A percentile compares a stretch with the other conserved stretches of the same genome.
Conservation (phyloP, 2,888 invertebrate genomes). For the Lasioglossum figueresi region DNA sequence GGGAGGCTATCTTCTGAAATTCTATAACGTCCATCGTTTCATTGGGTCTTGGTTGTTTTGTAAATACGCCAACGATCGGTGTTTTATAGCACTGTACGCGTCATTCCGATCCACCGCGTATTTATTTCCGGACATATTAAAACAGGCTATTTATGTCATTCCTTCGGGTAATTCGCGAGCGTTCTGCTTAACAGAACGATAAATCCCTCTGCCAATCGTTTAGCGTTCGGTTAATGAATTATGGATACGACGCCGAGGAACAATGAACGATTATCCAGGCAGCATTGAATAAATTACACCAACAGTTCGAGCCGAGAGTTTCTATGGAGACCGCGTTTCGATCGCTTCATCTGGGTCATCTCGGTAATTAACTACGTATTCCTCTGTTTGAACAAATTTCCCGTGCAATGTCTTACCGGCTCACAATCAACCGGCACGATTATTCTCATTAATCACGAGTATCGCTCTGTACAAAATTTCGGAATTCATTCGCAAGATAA, state of each 20-base stretch:
- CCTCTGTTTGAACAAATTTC: not conserved
- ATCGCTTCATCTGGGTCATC: not conserved
- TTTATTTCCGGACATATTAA: conserved; percentile 1
- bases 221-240: conserved; percentile 56
- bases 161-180: conserved; percentile 30
- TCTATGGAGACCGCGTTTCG: conserved; percentile 23
- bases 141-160: not conserved
- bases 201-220: conserved; percentile 49
- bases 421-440: not conserved
- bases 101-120: not conserved
- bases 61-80: not conserved
- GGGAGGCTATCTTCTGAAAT: not conserved
- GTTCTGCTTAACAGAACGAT: conserved; percentile 40
- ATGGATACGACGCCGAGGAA: conserved; percentile 52
- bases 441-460: not conserved
- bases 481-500: not conserved
- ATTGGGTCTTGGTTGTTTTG: too few relatives aligned
- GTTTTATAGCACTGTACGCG: not conserved
- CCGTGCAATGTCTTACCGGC: not conserved
- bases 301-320: conserved; percentile 32
- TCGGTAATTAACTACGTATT: conserved; percentile 37
- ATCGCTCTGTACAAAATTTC: not conserved
- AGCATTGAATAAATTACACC: conserved; percentile 59
- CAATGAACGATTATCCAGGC: conserved; percentile 43
- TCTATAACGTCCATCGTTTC: too few relatives aligned